These are phyloP conservation scores for Anabacerthia variegaticeps DNA, from an alignment of 2,797 vertebrate species.

Conservation along the genomic window DNA sequence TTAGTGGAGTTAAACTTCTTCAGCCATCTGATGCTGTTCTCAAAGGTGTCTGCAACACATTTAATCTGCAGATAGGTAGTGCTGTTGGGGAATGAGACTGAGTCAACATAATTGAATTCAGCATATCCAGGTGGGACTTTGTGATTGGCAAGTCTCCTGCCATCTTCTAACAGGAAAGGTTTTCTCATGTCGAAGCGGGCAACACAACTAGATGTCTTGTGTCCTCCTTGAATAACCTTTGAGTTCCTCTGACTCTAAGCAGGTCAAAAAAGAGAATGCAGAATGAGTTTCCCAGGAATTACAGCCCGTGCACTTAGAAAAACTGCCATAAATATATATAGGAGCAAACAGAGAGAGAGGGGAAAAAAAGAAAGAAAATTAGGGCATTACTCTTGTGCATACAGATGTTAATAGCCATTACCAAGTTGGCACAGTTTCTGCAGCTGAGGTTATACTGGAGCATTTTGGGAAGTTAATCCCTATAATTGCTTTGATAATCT, in stretches of 20 bases:
- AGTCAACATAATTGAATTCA: not conserved
- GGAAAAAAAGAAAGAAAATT: not conserved
- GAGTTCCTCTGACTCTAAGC: not conserved
- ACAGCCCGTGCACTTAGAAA: not conserved
- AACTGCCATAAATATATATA: not conserved
- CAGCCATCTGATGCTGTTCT: not conserved
- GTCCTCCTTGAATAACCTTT: not conserved
- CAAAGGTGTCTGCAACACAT: not conserved
- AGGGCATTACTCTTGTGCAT: slow-evolving; percentile 7
- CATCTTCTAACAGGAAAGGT: not conserved
- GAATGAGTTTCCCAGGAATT: not conserved
- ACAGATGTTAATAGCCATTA: slow-evolving; percentile 45
- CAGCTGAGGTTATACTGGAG: slow-evolving; percentile 4
- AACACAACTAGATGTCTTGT: not conserved
- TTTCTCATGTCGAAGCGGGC: not conserved
- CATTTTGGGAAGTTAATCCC: slow-evolving; percentile 63
- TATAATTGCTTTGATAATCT: slow-evolving; percentile 55
- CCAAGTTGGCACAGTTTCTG: slow-evolving; percentile 51
- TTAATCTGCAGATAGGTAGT: not conserved
- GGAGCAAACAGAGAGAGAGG: not conserved
- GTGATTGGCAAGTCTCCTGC: not conserved
- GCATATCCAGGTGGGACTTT: not conserved
- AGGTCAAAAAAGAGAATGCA: not conserved
- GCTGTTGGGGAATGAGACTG: not conserved
- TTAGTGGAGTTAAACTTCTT: not conserved